Evolutionary conservation across 2,888 invertebrate genomes (phyloP), one percentile per base, ranked within the genome.

Genomic region (Podotricha telesiphe): DNA sequence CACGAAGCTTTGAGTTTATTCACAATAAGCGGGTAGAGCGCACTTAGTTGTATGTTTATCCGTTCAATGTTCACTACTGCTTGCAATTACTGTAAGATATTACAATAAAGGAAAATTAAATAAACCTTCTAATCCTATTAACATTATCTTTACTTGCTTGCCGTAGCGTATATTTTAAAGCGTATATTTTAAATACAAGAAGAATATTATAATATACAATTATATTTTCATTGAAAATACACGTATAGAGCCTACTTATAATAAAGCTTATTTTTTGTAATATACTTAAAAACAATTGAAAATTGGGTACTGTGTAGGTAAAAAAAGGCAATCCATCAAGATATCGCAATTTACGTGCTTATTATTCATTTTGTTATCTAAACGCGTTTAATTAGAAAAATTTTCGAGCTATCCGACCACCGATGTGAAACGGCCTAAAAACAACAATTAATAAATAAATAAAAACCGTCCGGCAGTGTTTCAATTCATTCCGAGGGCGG

Each of bases 401-500:
- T 67, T 80, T 80, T 84, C 80, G 81, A 74, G 76, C 78, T 74
- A 77, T 72, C 78, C 78, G 79, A 70, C 66, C 48, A 72, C 70
- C 68, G 66, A 59, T 22, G 59, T 45, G 59, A 59, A 45, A 63
- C 68, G 59, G 86, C 85, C 51, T 67, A 67, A 73, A 91, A 91
- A 91, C 85, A 87, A 89, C 88, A 91, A 91, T 91, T 90, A 91
- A 91, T 86, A 85, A 86, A 86, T 86, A 86, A 83, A 81, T 84
- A 89, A 88, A 86, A 78, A 85, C 78, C 73, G 73, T 75, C 80
- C 76, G 83, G 80, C 89, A 85, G 89, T 91, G 91, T 92, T 92
- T 93, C 92, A 92, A 91, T 91, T 91, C 91, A 91, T 91, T 90
- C 83, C 78, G 74, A 82, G 87, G 93, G 93, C 92, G 93, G 90